These are phyloP conservation scores for Scolopax bukidnonensis DNA, from an alignment of 2,797 vertebrate genomes.

Conservation along the genomic window DNA sequence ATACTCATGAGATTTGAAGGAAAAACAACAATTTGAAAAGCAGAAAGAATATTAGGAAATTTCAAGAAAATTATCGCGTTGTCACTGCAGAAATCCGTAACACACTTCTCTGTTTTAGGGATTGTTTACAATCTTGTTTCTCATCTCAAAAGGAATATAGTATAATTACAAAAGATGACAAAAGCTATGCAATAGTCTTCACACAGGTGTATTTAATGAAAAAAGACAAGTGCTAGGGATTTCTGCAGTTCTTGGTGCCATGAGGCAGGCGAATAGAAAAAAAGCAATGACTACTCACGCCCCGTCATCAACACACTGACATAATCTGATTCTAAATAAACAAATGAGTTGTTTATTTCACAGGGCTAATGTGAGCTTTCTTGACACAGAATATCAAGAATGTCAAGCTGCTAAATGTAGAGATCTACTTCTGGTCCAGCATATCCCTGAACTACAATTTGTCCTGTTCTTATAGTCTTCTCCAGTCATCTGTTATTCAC, in stretches of 20 bases:
- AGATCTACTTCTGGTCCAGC: background rate
- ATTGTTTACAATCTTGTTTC: background rate
- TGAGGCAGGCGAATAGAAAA: background rate
- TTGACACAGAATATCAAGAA: background rate
- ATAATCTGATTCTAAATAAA: background rate
- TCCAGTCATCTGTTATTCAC: background rate
- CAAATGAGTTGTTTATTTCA: background rate
- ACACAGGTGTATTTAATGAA: background rate
- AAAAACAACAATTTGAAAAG: background rate
- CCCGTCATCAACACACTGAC: background rate
- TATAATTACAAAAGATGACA: background rate
- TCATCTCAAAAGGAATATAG: background rate
- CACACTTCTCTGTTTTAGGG: fast-evolving
- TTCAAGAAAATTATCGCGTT: background rate
- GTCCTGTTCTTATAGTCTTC: background rate
- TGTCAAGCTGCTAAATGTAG: background rate
- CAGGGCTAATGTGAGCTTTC: background rate
- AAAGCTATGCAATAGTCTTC: background rate
- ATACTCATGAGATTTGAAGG: fast-evolving
- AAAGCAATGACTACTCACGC: background rate
- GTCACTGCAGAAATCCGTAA: background rate
- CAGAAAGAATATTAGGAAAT: background rate
- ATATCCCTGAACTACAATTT: background rate
- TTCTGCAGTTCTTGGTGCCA: background rate
- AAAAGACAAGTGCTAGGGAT: background rate